These are phyloP conservation scores for Dendrocincla fuliginosa DNA, from an alignment of 2,797 vertebrate genomes.

Conservation along the genomic window DNA sequence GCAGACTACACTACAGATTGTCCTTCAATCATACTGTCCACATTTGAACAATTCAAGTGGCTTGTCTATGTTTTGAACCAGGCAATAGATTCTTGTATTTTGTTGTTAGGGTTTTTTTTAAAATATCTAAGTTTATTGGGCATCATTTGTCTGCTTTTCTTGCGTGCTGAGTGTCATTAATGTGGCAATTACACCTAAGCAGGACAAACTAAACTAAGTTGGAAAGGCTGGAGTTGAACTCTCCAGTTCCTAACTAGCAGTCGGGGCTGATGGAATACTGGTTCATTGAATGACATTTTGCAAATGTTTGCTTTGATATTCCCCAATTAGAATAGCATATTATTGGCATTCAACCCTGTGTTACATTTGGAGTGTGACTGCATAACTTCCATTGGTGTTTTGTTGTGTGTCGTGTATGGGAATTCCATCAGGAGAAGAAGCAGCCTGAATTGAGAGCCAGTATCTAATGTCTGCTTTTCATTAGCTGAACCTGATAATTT, in stretches of 20 bases:
- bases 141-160: background rate
- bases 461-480: background rate
- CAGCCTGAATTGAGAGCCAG: background rate
- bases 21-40: background rate
- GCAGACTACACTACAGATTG: background rate
- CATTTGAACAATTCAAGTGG: background rate
- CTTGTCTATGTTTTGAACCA: background rate
- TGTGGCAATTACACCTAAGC: background rate
- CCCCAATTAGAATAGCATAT: constrained; percentile 14
- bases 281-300: background rate
- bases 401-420: background rate
- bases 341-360: background rate
- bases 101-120: background rate
- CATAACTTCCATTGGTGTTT: background rate
- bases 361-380: background rate
- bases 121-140: background rate
- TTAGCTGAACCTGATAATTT: background rate
- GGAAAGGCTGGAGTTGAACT: background rate
- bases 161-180: background rate
- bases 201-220: background rate
- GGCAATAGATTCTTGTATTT: background rate
- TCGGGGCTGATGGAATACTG: background rate
- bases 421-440: background rate
- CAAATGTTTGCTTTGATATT: constrained; percentile 39
- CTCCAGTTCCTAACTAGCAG: background rate